These are phyloP conservation scores for Allolobophora icterica DNA, from an alignment of 2,888 invertebrate genomes.

Conservation along the genomic window DNA sequence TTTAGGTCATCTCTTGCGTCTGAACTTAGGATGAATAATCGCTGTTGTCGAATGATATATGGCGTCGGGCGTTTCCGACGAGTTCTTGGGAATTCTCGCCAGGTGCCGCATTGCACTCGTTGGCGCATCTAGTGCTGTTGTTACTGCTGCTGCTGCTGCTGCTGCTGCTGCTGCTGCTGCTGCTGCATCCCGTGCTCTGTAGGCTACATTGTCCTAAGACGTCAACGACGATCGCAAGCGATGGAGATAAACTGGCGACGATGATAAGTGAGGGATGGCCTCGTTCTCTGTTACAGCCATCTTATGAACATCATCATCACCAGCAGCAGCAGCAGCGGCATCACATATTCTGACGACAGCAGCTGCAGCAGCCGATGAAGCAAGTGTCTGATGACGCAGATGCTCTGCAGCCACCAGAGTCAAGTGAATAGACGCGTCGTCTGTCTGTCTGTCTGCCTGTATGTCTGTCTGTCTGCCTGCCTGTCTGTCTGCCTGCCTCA, in stretches of 20 bases:
- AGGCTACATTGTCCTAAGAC: not conserved
- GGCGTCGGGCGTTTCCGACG: not conserved
- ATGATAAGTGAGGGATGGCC: not conserved
- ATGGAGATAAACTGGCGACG: not conserved
- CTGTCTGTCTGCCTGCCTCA: not conserved
- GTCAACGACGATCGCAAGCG: not conserved
- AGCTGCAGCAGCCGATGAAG: not conserved
- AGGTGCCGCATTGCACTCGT: not conserved
- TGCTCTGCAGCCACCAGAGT: not conserved
- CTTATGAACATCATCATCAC: not conserved
- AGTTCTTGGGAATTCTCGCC: not conserved
- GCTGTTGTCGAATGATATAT: not conserved
- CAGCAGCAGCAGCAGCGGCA: not conserved
- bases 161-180: conserved; percentile 11
- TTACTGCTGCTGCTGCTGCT: not conserved
- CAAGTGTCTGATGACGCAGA: conserved; percentile 7
- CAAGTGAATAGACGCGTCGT: not conserved
- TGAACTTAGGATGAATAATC: not conserved
- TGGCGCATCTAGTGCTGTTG: not conserved
- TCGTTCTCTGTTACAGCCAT: not conserved
- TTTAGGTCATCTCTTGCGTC: not conserved
- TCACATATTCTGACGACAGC: not conserved
- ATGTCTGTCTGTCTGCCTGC: not conserved
- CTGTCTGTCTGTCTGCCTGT: not conserved
- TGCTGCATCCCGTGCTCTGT: not conserved